Conservation (phyloP, 2,113 vertebrate genomes). For the Vulpes lagopus region DNA sequence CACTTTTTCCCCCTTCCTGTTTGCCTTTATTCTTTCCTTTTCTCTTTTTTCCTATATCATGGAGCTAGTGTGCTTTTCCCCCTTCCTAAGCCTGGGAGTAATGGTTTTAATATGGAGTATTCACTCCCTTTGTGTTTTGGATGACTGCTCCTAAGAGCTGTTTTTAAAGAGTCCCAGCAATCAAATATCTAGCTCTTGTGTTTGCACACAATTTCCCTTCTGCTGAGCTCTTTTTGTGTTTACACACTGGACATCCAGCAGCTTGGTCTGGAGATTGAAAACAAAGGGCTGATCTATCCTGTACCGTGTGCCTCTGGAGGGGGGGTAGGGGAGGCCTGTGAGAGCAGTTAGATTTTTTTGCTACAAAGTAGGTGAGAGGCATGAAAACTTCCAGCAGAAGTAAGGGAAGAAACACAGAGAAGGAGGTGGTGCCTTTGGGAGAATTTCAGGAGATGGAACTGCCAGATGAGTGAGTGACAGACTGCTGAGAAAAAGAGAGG, state of each 20-base stretch:
- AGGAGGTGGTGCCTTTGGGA: background rate
- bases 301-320: background rate
- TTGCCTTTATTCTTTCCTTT: background rate
- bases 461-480: background rate
- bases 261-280: background rate
- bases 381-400: background rate
- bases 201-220: conserved; percentile 52
- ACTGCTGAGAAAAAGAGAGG: background rate
- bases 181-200: conserved; percentile 55
- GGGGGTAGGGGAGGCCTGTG: background rate
- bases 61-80: background rate
- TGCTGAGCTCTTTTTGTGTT: conserved; percentile 33
- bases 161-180: conserved; percentile 65
- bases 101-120: conserved; percentile 58
- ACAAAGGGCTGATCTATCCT: background rate
- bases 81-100: background rate
- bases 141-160: conserved; percentile 65
- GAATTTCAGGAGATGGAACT: background rate
- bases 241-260: conserved; percentile 23
- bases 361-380: background rate
- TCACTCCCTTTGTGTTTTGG: conserved; percentile 60
- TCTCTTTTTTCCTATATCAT: background rate
- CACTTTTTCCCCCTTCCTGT: background rate
- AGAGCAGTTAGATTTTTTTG: background rate
- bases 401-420: background rate